Base-by-base conservation (phyloP, 1,140 invertebrate species). In the Leptoteleia sp. region DNA sequence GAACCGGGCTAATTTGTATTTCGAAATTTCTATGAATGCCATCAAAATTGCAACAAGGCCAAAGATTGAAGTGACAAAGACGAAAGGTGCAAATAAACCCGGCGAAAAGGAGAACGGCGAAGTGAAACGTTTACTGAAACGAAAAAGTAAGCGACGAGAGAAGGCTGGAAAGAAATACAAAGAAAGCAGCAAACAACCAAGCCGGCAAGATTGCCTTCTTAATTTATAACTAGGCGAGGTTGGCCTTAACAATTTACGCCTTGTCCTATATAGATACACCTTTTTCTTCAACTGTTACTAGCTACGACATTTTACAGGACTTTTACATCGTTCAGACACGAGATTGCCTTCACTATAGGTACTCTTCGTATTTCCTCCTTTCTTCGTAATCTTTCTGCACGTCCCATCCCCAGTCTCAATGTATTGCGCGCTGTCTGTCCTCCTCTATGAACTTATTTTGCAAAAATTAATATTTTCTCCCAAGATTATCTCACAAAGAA, bases 201-300 rank as follows among this genome's bases (percentile, higher is more conserved):
- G 78, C 64, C 62, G 72, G 81, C 73, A 84, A 86, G 85, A 87
- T 87, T 87, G 85, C 85, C 82, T 85, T 83, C 80, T 84, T 86
- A 86, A 86, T 86, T 86, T 85, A 86, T 86, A 86, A 84, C 85
- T 85, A 86, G 80, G 77, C 81, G 83, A 84, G 82, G 81, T 67
- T 82, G 47, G 82, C 83, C 79, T 86, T 85, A 86, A 85, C 81
- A 85, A 86, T 86, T 85, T 86, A 85, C 81, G 82, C 80, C 80
- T 81, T 76, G 68, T 47, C 54, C 76, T 77, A 76, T 82, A 80
- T 75, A 73, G 59, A 40, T 59, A 65, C 64, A 70, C 75, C 72
- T 76, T 78, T 73, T 72, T 70, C 67, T 64, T 31, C 40, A 52
- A 78, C 79, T 64, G 65, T 80, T 68, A 81, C 72, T 57, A 65